Percentiles rank a stretch among this genome's conserved stretches.
Conservation (phyloP, 2,113 vertebrate genomes). For the Probosciger aterrimus region DNA sequence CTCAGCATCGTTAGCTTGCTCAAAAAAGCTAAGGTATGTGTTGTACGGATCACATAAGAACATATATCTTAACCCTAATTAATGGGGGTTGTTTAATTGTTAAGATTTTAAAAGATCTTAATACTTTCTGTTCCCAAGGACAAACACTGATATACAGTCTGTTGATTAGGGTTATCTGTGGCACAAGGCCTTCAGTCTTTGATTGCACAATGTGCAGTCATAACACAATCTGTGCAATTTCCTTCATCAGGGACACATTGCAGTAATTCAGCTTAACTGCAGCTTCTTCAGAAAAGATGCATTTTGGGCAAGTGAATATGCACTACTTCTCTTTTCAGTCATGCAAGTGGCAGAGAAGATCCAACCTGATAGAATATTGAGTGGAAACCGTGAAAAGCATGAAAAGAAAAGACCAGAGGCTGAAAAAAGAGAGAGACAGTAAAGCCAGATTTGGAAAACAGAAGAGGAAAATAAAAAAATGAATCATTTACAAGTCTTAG, state of each 20-base stretch:
- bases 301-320: background rate
- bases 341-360: background rate
- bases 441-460: background rate
- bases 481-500: background rate
- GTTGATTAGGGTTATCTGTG: background rate
- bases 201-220: background rate
- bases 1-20: conserved; percentile 90
- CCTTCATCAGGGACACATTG: background rate
- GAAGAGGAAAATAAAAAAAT: background rate
- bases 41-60: background rate
- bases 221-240: background rate
- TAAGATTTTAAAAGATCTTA: background rate
- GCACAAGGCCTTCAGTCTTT: background rate
- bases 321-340: background rate
- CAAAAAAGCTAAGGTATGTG: conserved; percentile 87
- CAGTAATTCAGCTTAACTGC: background rate
- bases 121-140: background rate
- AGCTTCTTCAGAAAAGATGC: background rate
- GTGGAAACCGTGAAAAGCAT: background rate
- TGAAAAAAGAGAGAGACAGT: background rate
- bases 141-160: background rate
- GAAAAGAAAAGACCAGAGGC: background rate
- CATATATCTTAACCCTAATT: accelerated
- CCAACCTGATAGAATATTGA: background rate
- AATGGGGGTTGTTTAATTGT: background rate